phyloP scores from a whole-genome alignment of 1,140 invertebrate species.

The Semibalanus balanoides region DNA sequence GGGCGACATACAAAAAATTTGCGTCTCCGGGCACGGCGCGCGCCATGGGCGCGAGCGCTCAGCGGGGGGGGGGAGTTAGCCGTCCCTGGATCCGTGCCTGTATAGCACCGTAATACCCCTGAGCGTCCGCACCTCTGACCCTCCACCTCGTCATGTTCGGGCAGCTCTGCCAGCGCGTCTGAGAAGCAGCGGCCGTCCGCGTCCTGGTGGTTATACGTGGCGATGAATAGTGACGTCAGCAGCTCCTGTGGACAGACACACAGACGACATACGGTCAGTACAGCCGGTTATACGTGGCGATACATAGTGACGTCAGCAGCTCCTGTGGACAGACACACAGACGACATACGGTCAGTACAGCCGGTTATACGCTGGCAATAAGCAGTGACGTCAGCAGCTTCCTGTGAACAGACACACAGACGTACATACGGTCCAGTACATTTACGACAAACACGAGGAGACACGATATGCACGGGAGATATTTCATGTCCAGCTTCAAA shows the following conservation, averaged over 20 bases:
- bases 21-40: too few species aligned
- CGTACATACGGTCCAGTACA: neutral
- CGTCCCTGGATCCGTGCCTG: too few species aligned
- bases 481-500: too few species aligned
- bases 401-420: constrained; percentile 37
- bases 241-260: constrained; percentile 50
- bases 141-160: constrained; percentile 62
- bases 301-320: constrained; percentile 61
- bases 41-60: too few species aligned
- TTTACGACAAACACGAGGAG: too few species aligned
- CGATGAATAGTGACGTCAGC: constrained; percentile 78
- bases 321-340: constrained; percentile 37
- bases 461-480: too few species aligned
- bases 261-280: neutral
- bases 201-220: constrained; percentile 89
- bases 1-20: too few species aligned
- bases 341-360: neutral
- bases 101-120: too few species aligned
- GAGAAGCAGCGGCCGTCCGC: constrained; percentile 90
- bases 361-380: constrained; percentile 77
- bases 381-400: constrained; percentile 57
- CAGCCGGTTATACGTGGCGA: constrained; percentile 68
- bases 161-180: constrained; percentile 86
- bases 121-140: constrained; percentile 21
- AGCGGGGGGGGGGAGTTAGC: too few species aligned